Evolutionary conservation across 2,797 vertebrate species (phyloP), one percentile per base, ranked within the genome.

Genomic region (Cottoperca gobio): DNA sequence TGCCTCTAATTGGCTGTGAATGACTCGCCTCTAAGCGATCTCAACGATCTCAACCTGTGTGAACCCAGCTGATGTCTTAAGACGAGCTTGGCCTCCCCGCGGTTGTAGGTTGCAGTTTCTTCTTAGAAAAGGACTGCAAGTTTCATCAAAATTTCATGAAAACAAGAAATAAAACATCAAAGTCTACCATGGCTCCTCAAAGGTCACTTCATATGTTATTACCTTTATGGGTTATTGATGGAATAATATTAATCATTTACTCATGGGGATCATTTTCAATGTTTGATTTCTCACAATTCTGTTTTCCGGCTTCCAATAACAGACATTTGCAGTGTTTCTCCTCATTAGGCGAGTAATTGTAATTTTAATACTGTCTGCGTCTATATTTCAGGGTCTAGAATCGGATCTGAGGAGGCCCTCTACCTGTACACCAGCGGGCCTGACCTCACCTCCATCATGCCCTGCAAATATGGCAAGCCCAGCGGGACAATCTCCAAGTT

Each of bases 401-500:
- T 99, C 74, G 95, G 95, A 76, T 91, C 96, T 0, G 96, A 97
- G 62, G 97, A 99, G 86, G 98, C 98, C 17, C 97, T 99, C 91
- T 96, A 97, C 87, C 92, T 99, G 1, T 99, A 96, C 60, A 91
- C 96, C 1, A 96, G 95, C 57, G 98, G 98, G 12, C 98, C 98
- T 9, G 97, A 99, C 89, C 95, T 97, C 53, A 97, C 96, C 2
- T 98, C 97, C 2, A 86, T 99, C 83, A 99, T 99, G 97, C 97
- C 97, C 12, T 99, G 98, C 90, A 99, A 97, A 94, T 97, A 98
- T 33, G 97, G 97, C 77, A 96, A 96, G 88, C 91, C 94, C n/a
- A 52, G 66, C 1, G 85, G 81, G 53, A 93, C 95, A 68, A 95
- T 95, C 66, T 98, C 96, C 48, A 99, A 96, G 86, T 98, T 98